Evolutionary conservation across 2,888 invertebrate genomes (phyloP), one percentile per base, ranked within the genome.

Genomic region (Stenichneumon culpator): DNA sequence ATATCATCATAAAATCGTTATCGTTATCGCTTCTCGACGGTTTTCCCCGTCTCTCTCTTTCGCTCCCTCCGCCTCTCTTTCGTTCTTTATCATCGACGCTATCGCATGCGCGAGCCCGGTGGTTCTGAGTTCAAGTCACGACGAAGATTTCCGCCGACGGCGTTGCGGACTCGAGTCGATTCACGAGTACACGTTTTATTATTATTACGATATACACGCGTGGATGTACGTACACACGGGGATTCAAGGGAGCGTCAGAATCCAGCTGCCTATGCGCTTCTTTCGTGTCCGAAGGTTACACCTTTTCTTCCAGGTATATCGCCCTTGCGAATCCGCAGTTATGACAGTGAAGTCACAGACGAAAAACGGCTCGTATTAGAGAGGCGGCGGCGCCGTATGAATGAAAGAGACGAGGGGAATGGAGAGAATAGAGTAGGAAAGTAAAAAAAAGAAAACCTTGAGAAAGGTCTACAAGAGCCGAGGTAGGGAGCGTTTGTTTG

Each of bases 21-120:
- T 92, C 92, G 90, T 89, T 91, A 92, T 93, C 89, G 83, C 60
- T 77, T 50, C 78, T 87, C 87, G 88, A 77, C 70, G 79, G 79
- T 82, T 79, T 83, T 75, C 78, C 44, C 67, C 82, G 72, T 74
- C 82, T 28, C 70, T 68, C 79, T 65, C 79, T 74, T 78, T 28
- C 70, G 63, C 79, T 65, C 79, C 39, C 74, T 67, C 50, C 52
- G 22, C 16, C 81, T 39, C 69, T 77, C 54, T 63, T 79, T 69
- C 80, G 68, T 82, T 86, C 69, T 80, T 83, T 86, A 85, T 86
- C 83, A 73, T 75, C 82, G 78, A 84, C 84, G 84, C 84, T 82
- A 86, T 82, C 84, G 82, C 77, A 77, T 82, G 82, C 65, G 73
- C 80, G 84, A 72, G 79, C 60, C 82, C 72, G 75, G 14, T 79